Conservation (phyloP, 1,140 invertebrate species). For the Zeugodacus cucurbitae region DNA sequence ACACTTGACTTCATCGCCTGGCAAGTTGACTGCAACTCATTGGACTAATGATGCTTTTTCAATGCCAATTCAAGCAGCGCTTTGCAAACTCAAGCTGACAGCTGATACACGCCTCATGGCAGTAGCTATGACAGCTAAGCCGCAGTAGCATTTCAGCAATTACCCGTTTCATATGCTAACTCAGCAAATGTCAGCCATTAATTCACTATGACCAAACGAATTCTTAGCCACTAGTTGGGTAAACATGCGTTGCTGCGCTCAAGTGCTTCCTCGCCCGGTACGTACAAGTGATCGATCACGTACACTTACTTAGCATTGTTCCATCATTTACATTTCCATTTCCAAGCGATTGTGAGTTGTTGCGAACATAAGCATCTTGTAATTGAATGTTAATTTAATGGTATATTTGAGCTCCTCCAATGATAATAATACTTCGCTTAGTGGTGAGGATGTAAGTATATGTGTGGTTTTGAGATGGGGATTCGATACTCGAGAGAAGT, state of each 20-base stretch:
- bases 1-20: neutral
- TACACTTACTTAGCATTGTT: neutral
- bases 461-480: neutral
- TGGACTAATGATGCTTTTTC: neutral
- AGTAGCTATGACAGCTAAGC: neutral
- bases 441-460: neutral
- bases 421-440: neutral
- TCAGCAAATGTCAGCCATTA: neutral
- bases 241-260: neutral
- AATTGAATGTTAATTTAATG: conserved; percentile 1
- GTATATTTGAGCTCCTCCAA: neutral
- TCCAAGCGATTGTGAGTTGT: neutral
- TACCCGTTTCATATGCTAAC: neutral
- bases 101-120: conserved; percentile 2
- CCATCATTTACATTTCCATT: neutral
- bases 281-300: too few species aligned
- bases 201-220: conserved; percentile 1
- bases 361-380: neutral
- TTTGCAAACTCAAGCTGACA: conserved; percentile 12
- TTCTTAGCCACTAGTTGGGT: too few species aligned
- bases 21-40: neutral
- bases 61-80: neutral
- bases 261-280: neutral
- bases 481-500: neutral
- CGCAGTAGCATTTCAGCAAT: conserved; percentile 15